These are phyloP conservation scores for Blera fallax DNA, from an alignment of 2,888 invertebrate species.

Conservation along the genomic window DNA sequence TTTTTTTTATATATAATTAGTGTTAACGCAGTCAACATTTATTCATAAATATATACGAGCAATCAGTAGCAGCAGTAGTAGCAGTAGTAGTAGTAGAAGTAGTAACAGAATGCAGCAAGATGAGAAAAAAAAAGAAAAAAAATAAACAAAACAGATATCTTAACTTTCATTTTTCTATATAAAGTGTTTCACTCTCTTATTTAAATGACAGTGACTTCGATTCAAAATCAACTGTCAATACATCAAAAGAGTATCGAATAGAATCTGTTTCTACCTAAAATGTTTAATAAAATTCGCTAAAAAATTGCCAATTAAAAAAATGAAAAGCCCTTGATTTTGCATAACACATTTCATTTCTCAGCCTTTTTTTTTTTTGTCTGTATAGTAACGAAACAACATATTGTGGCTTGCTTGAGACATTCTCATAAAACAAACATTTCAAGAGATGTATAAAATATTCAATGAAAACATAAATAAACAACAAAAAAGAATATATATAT, in stretches of 20 bases:
- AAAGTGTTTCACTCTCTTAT: conserved; percentile 29
- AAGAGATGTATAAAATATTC: conserved; percentile 38
- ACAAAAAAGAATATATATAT: too few relatives aligned
- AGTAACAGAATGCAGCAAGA: conserved; percentile 72
- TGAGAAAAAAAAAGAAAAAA: conserved; percentile 59
- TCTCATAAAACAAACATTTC: conserved; percentile 75
- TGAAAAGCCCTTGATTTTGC: conserved; percentile 59
- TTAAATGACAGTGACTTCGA: conserved; percentile 22
- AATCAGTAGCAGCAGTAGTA: conserved; percentile 70
- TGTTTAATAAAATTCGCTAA: conserved; percentile 38
- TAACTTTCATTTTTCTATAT: conserved; percentile 54
- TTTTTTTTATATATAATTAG: conserved; percentile 30
- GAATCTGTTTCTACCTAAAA: conserved; percentile 31
- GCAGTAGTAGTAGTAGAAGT: conserved; percentile 65
- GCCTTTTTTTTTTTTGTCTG: conserved; percentile 43
- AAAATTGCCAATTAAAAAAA: conserved; percentile 30
- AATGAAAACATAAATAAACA: conserved; percentile 42
- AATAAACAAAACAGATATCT: conserved; percentile 39
- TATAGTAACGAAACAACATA: conserved; percentile 70
- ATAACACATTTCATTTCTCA: conserved; percentile 56
- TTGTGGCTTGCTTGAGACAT: conserved; percentile 74
- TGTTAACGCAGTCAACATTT: conserved; percentile 71
- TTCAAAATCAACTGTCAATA: conserved; percentile 35
- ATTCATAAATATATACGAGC: conserved; percentile 66
- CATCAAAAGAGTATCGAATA: not conserved